Conservation (phyloP, 2,113 vertebrate species). For the Eira barbara region DNA sequence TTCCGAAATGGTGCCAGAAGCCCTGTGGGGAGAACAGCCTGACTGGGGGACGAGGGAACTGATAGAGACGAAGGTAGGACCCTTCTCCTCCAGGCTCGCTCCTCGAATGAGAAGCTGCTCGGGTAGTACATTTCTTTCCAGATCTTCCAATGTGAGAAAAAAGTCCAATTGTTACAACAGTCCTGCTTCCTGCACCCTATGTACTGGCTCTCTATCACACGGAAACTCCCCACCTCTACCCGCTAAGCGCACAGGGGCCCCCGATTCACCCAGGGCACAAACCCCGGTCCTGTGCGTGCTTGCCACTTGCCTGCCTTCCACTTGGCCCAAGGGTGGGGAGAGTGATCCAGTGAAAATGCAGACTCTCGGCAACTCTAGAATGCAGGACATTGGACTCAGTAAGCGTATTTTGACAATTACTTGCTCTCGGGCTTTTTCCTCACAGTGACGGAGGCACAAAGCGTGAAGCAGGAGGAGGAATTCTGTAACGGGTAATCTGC, state of each 20-base stretch:
- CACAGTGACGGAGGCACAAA: neutral
- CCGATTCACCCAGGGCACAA: neutral
- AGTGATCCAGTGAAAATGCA: neutral
- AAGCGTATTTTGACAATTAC: neutral
- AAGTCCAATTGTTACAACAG: neutral
- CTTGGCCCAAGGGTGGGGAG: neutral
- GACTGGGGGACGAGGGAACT: neutral
- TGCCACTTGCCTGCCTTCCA: neutral
- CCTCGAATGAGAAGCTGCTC: neutral
- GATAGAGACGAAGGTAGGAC: too few species aligned
- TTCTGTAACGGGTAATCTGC: neutral
- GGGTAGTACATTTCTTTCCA: neutral
- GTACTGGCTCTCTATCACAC: neutral
- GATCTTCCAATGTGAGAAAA: neutral
- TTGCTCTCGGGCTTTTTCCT: neutral
- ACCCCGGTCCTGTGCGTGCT: neutral
- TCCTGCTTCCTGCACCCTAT: neutral
- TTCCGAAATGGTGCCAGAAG: rapidly evolving
- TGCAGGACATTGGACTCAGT: neutral
- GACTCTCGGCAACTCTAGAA: neutral
- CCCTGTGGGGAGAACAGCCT: neutral
- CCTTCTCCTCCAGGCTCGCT: neutral
- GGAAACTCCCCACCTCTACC: neutral
- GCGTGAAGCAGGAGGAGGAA: neutral
- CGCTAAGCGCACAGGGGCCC: neutral